Evolutionary conservation across 2,888 invertebrate genomes (phyloP).

Genomic region (Coelopa pilipes): DNA sequence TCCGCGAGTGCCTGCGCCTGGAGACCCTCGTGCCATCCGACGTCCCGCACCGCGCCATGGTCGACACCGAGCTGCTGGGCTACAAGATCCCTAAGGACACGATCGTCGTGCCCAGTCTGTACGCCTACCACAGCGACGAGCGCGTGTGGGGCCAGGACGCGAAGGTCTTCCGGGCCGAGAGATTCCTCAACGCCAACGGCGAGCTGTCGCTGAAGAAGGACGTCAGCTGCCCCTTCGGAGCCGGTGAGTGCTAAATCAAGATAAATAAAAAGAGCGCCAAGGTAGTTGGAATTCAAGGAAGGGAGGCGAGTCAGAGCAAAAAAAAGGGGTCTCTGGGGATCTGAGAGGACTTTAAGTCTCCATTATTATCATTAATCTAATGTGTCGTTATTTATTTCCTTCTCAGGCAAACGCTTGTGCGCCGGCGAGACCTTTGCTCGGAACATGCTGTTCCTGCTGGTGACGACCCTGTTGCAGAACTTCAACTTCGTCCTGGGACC

Average conservation of each 20-base stretch:
- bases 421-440: conserved; percentile 79
- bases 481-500: conserved; percentile 71
- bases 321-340: too few relatives aligned
- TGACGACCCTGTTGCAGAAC: conserved; percentile 73
- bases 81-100: conserved; percentile 71
- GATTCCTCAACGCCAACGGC: conserved; percentile 72
- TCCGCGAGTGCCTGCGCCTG: conserved; percentile 73
- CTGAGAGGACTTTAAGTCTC: too few relatives aligned
- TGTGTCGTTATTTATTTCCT: too few relatives aligned
- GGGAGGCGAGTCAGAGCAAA: too few relatives aligned
- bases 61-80: conserved; percentile 69
- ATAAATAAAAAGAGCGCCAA: too few relatives aligned
- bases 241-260: too few relatives aligned
- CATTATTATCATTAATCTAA: too few relatives aligned
- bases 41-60: conserved; percentile 70
- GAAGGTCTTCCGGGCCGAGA: conserved; percentile 74
- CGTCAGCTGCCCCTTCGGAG: conserved; percentile 74
- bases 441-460: conserved; percentile 73
- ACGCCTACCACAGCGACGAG: conserved; percentile 70
- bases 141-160: conserved; percentile 75
- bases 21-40: conserved; percentile 73
- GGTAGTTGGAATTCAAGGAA: too few relatives aligned
- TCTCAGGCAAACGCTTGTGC: too few relatives aligned
- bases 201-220: conserved; percentile 71
- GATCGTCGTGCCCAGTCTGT: conserved; percentile 70